Base-by-base conservation (phyloP, 2,888 invertebrate genomes). In the Leucania comma region DNA sequence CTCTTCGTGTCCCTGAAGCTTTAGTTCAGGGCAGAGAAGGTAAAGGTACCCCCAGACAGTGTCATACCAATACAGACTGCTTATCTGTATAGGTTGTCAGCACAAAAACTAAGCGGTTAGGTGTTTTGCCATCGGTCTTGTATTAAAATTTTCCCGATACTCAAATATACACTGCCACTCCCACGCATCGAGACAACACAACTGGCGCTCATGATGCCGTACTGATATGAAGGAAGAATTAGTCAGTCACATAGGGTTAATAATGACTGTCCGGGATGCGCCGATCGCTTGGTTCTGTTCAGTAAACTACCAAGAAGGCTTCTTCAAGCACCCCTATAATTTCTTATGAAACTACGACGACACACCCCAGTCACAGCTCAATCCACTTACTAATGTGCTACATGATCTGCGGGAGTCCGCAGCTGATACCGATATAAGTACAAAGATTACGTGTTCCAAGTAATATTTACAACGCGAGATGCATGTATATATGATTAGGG, bases 401-500 rank as follows among this genome's bases (percentile, higher is more conserved):
- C 53, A 38, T 48, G 35, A 24, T 68, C 20, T 35, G 46, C 35
- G 17, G 59, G 17, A 64, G 54, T 58, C 73, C 76, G 61, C 75
- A 78, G 73, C 79, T 72, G 50, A 54, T 62, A 70, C 75, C 72
- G 53, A 60, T 76, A 66, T 84, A 72, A 68, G 71, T 72, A 72
- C 68, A 35, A 69, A 50, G 48, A 26, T 68, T 59, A 58, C 46
- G 68, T 70, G 46, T 24, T 61, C 51, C 42, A 29, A 22, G 60
- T 65, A 82, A 75, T 90, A 89, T 91, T 90, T 90, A 91, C 90
- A 91, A 76, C 53, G 90, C 81, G 86, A 90, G 87, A 78, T 90
- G 90, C 88, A 90, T 90, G 79, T 90, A 92, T 67, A 89, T 60
- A 24, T 76, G 79, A 63, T 90, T 81, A 83, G 87, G 80, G 77